Base-by-base conservation (phyloP, 1,140 invertebrate species). In the Odontomachus brunneus region DNA sequence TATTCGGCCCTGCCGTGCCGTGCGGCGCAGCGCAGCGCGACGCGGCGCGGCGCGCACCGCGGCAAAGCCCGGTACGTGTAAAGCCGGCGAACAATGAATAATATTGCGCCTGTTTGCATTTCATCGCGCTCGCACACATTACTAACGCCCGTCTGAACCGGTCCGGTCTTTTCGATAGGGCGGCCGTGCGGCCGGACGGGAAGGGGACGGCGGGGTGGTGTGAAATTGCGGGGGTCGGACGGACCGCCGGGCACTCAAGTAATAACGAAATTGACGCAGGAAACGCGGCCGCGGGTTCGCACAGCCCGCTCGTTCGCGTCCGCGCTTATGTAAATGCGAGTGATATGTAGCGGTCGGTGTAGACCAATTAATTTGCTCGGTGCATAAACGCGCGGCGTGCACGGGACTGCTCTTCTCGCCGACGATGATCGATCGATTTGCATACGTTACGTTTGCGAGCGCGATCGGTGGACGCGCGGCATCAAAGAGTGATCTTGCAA, bases 211-310 rank as follows among this genome's bases (percentile, higher is more conserved):
- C n/a, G n/a, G 65, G 49, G 51, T 12, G 29, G 38, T 44, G 85
- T 33, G 55, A 82, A 84, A 78, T 75, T 57, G 60, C 26, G 82
- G 51, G 62, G 73, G 63, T 66, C 33, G 71, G 73, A 53, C 49
- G 82, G 33, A 19, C 22, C 57, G 48, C 51, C 62, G 63, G 71
- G 62, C 82, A 71, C 84, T 84, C 82, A 74, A 67, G 84, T 88
- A 90, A 90, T 90, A 90, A 90, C 84, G 87, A 90, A 90, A 87
- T 83, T 84, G 86, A 89, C 85, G 67, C 75, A 67, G 60, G 80
- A 82, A 86, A 86, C 84, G 51, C 22, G 69, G 29, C n/a, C 74
- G 19, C 48, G 49, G 29, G 33, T 29, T 66, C 75, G 49, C 19
- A 33, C 51, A 67, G n/a, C 74, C 22, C 69, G 72, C 66, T 33